phyloP scores from a whole-genome alignment of 2,797 vertebrate species.

The Neosalanx taihuensis region DNA sequence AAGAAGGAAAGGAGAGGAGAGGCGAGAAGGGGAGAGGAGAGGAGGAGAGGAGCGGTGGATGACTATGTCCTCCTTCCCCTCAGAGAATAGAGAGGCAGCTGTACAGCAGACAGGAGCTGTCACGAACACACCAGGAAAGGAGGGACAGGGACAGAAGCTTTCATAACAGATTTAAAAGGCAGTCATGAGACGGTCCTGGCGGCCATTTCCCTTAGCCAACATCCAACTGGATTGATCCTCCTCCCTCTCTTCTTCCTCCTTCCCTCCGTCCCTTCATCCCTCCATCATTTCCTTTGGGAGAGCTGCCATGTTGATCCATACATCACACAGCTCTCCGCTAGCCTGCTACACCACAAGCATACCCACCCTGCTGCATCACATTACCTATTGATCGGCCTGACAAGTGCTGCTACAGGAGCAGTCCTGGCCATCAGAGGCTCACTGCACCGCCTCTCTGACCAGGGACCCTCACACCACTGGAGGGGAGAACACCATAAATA shows the following conservation, averaged over 20 bases:
- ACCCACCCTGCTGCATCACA: slow-evolving; percentile 3
- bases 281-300: not conserved
- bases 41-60: no score
- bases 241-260: not conserved
- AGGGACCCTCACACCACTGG: slow-evolving; percentile 5
- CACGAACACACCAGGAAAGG: not conserved
- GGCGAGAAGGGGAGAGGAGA: no score
- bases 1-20: no score
- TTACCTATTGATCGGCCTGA: slow-evolving; percentile 12
- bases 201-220: not conserved
- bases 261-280: no score
- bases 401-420: not conserved
- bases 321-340: not conserved
- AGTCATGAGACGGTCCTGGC: not conserved
- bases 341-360: not conserved
- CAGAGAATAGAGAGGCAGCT: not conserved
- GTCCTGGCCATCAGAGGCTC: not conserved
- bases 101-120: not conserved
- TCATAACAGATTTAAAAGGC: not conserved
- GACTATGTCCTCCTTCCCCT: no score
- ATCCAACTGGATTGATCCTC: not conserved
- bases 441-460: slow-evolving; percentile 1
- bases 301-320: slow-evolving; percentile 6
- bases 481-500: not conserved
- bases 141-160: not conserved